A percentile compares a stretch with the other conserved stretches of the same genome.
These are phyloP conservation scores for Xiphydria camelus DNA, from an alignment of 2,888 invertebrate genomes.

Conservation along the genomic window DNA sequence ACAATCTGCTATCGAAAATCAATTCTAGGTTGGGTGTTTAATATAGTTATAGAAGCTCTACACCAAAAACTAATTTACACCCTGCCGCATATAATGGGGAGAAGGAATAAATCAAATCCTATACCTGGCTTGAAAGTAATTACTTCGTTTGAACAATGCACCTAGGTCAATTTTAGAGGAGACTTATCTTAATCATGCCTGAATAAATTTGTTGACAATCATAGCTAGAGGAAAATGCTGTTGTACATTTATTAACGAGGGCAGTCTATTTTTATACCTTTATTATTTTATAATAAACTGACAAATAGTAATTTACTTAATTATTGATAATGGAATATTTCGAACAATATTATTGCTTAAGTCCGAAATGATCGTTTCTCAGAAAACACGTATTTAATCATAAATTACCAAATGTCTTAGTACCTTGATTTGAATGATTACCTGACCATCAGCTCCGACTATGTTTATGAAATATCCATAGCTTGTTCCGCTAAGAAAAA, in stretches of 20 bases:
- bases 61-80: slow-evolving; percentile 43
- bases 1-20: neutral
- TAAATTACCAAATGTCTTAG: neutral
- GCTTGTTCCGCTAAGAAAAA: slow-evolving; percentile 38
- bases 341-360: slow-evolving; percentile 1
- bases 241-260: too few relatives aligned
- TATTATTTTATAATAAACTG: slow-evolving; percentile 17
- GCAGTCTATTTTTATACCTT: slow-evolving; percentile 15
- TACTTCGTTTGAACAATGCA: too few relatives aligned
- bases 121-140: too few relatives aligned
- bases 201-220: too few relatives aligned
- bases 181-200: too few relatives aligned
- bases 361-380: neutral
- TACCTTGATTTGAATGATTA: slow-evolving; percentile 4
- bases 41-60: slow-evolving; percentile 29
- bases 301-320: slow-evolving; percentile 6
- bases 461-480: slow-evolving; percentile 42
- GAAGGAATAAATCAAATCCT: too few relatives aligned
- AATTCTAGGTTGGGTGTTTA: slow-evolving; percentile 6
- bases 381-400: neutral
- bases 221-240: too few relatives aligned
- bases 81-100: too few relatives aligned
- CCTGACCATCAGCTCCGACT: neutral
- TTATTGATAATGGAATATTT: neutral
- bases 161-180: too few relatives aligned